Conservation (phyloP, 2,888 invertebrate species). For the Embidobia sp. region DNA sequence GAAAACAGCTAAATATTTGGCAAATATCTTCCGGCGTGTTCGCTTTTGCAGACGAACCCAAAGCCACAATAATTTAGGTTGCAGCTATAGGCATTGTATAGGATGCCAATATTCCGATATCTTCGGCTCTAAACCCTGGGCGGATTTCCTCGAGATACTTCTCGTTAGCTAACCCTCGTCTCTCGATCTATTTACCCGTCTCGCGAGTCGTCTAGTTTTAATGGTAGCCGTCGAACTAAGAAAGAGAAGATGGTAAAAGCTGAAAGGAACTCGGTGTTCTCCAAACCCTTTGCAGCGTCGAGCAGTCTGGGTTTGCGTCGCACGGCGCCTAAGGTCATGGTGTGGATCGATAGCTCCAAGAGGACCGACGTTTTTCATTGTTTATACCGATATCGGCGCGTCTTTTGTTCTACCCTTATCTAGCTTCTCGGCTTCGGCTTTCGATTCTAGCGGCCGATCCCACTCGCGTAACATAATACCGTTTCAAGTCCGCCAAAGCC, state of each 20-base stretch:
- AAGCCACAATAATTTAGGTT: too few relatives aligned
- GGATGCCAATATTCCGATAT: slow-evolving; percentile 3
- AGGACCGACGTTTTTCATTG: slow-evolving; percentile 45
- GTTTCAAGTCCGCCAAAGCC: neutral
- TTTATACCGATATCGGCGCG: slow-evolving; percentile 34
- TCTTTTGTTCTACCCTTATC: slow-evolving; percentile 27
- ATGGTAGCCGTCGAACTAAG: slow-evolving; percentile 19
- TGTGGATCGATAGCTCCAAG: slow-evolving; percentile 41
- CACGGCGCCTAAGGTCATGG: slow-evolving; percentile 49
- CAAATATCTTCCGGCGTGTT: too few relatives aligned
- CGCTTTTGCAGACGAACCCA: too few relatives aligned
- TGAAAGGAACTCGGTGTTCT: slow-evolving; percentile 35
- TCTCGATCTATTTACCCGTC: slow-evolving; percentile 31
- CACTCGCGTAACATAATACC: slow-evolving; percentile 6
- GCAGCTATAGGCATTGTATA: neutral
- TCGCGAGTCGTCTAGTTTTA: slow-evolving; percentile 34
- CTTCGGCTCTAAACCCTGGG: neutral
- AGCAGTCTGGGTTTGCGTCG: slow-evolving; percentile 38
- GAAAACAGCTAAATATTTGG: too few relatives aligned
- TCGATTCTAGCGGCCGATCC: neutral
- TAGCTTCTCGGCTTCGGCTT: slow-evolving; percentile 2
- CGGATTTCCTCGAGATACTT: neutral
- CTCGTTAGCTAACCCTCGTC: slow-evolving; percentile 8
- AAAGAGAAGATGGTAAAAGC: slow-evolving; percentile 25
- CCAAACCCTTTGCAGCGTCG: slow-evolving; percentile 24